Evolutionary conservation across 2,113 vertebrate species (phyloP), one percentile per base, ranked within the genome.

Genomic region (Symphodus melops): DNA sequence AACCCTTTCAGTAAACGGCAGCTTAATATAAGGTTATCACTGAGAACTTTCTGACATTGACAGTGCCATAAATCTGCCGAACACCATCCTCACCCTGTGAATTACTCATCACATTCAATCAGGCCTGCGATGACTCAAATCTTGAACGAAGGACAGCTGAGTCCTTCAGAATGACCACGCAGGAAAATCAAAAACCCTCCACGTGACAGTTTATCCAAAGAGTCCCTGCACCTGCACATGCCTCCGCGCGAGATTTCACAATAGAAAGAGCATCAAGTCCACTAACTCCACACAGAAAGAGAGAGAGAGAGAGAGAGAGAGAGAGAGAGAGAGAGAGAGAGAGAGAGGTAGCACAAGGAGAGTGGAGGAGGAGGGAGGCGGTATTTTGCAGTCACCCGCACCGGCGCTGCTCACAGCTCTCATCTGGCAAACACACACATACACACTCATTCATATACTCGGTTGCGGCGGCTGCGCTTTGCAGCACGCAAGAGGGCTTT

Each of bases 341-440:
- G 83, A 82, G 82, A 71, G 79, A 70, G 68, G 73, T 33, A 73
- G 56, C 78, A 64, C 57, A 52, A 79, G 42, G 76, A 61, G 55
- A 37, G 81, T 68, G 74, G 80, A 82, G 81, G 86, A 39, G 57
- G 13, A 85, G 86, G 78, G 90, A 85, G 86, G 91, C 68, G 84
- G 87, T 79, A 77, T 85, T 77, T 81, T 71, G 81, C 85, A 86
- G 82, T 78, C 67, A 81, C 79, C 75, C 68, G 68, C 77, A 77
- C 37, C 78, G 63, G 71, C 71, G 60, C 75, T 72, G 75, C 86
- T 57, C 16, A 9, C 28, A 74, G 70, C 80, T 39, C 78, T 87
- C 81, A 80, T 84, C 83, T 76, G 59, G 77, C 68, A 51, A 19
- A 8, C 62, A 20, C 64, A 49, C 54, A 23, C 28, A 33, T 33